Percentiles rank a stretch among this genome's conserved stretches.
phyloP scores from a whole-genome alignment of 1,140 invertebrate genomes.

The Aplysia californica region DNA sequence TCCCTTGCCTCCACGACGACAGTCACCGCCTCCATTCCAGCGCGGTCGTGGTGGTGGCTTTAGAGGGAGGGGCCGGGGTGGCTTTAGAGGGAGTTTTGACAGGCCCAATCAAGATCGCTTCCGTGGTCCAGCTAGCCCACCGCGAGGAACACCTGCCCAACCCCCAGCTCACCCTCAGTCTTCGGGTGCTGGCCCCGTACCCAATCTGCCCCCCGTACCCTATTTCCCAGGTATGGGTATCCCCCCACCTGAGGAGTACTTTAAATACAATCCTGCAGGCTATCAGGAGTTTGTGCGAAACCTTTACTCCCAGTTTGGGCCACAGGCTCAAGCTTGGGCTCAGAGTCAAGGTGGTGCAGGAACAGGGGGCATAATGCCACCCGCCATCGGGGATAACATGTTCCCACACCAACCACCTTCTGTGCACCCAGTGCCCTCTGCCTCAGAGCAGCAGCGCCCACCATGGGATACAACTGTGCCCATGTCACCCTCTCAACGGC shows the following conservation, averaged over 20 bases:
- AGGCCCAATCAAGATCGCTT: not conserved
- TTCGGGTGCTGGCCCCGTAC: not conserved
- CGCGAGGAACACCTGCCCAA: not conserved
- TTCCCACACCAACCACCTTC: not conserved
- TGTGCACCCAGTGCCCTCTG: no score
- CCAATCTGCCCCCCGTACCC: slow-evolving; percentile 20
- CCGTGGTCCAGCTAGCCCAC: not conserved
- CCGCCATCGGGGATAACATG: not conserved
- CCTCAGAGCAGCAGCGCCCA: not conserved
- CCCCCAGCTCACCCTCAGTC: not conserved
- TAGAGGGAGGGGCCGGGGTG: slow-evolving; percentile 15
- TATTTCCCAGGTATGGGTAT: slow-evolving; percentile 20
- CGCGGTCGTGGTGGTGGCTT: slow-evolving; percentile 20
- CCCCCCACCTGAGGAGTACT: slow-evolving; percentile 25
- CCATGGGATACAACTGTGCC: slow-evolving; percentile 11
- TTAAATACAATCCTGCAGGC: slow-evolving; percentile 12
- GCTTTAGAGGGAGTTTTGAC: not conserved
- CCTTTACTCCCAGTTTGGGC: slow-evolving; percentile 15
- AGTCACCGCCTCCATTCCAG: not conserved
- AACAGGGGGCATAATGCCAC: slow-evolving; percentile 6
- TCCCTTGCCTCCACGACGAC: not conserved
- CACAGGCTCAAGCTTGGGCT: slow-evolving; percentile 10
- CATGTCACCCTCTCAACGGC: slow-evolving; percentile 14
- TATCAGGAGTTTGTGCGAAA: slow-evolving; percentile 22
- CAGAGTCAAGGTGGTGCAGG: not conserved